These are phyloP conservation scores for Austrofundulus limnaeus DNA, from an alignment of 2,113 vertebrate genomes.

Conservation along the genomic window DNA sequence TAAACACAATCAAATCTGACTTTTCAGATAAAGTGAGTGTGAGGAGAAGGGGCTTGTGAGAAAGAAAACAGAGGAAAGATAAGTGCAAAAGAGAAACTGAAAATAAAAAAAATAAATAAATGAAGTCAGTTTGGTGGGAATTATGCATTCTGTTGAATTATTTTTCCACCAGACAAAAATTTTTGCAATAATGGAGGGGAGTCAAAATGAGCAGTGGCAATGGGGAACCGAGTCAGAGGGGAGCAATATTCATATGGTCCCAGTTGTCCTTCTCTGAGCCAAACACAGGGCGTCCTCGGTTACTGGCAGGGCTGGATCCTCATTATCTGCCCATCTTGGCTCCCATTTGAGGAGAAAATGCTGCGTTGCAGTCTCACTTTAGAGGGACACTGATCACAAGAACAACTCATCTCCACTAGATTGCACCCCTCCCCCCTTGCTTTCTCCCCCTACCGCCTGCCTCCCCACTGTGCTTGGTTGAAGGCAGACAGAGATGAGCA, in stretches of 20 bases:
- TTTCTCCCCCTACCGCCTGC: constrained; percentile 22
- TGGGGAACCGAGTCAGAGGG: constrained; percentile 36
- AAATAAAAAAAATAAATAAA: constrained; percentile 57
- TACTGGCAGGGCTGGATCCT: constrained; percentile 60
- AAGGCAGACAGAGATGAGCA: constrained; percentile 60
- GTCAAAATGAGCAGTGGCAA: constrained; percentile 45
- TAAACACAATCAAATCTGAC: constrained; percentile 70
- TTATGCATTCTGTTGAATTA: constrained; percentile 46
- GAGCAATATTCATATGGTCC: constrained; percentile 38
- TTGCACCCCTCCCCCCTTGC: constrained; percentile 23
- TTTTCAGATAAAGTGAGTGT: constrained; percentile 23
- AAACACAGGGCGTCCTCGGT: constrained; percentile 57
- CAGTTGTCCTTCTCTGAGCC: constrained; percentile 48
- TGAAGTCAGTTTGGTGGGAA: constrained; percentile 52
- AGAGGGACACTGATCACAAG: constrained; percentile 74
- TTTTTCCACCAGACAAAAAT: constrained; percentile 35
- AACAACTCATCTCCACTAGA: constrained; percentile 67
- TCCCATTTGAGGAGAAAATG: constrained; percentile 71
- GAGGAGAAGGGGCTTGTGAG: background rate
- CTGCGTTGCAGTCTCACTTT: constrained; percentile 72
- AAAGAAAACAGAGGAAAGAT: constrained; percentile 30
- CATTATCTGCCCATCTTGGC: constrained; percentile 72
- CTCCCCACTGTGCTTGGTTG: constrained; percentile 32
- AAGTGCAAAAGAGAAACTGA: constrained; percentile 48
- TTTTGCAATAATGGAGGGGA: constrained; percentile 26